Conservation (phyloP, 2,797 vertebrate genomes). For the Leptoclinus maculatus region DNA sequence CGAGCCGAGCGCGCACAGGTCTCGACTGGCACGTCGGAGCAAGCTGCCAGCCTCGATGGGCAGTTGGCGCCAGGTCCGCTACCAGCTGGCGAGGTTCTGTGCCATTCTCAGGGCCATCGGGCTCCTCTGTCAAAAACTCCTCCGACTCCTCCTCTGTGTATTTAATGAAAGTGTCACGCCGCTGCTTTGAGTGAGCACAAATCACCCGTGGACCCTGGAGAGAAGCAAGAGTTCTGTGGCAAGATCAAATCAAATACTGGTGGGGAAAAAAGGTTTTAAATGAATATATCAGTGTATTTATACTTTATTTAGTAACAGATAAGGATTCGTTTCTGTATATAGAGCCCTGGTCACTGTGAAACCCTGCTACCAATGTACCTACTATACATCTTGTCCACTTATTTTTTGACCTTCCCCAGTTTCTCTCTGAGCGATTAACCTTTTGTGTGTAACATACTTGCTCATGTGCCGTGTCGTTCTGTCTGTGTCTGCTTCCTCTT, state of each 20-base stretch:
- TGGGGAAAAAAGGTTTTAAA: conserved; percentile 29
- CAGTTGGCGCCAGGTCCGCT: conserved; percentile 81
- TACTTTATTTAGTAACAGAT: background rate
- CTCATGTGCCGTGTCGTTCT: conserved; percentile 15
- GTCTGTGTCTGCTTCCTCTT: conserved; percentile 38
- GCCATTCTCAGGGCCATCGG: conserved; percentile 73
- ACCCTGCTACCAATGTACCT: background rate
- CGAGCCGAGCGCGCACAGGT: conserved; percentile 74
- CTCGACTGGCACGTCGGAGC: conserved; percentile 81
- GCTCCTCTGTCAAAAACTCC: conserved; percentile 74
- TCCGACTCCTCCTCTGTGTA: conserved; percentile 36
- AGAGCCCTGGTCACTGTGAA: conserved; percentile 13
- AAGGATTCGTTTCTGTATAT: background rate
- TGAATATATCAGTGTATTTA: background rate
- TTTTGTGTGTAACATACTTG: conserved; percentile 37
- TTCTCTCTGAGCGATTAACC: conserved; percentile 57
- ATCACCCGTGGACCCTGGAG: conserved; percentile 43
- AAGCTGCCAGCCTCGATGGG: conserved; percentile 81
- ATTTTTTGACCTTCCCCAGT: conserved; percentile 33
- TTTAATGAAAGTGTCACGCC: conserved; percentile 50
- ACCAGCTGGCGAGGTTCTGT: conserved; percentile 82
- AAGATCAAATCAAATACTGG: conserved; percentile 23
- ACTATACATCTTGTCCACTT: conserved; percentile 45
- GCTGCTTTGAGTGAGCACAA: conserved; percentile 41
- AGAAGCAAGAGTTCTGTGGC: background rate